phyloP scores from a whole-genome alignment of 2,797 vertebrate genomes.

The Crenuchus spilurus region DNA sequence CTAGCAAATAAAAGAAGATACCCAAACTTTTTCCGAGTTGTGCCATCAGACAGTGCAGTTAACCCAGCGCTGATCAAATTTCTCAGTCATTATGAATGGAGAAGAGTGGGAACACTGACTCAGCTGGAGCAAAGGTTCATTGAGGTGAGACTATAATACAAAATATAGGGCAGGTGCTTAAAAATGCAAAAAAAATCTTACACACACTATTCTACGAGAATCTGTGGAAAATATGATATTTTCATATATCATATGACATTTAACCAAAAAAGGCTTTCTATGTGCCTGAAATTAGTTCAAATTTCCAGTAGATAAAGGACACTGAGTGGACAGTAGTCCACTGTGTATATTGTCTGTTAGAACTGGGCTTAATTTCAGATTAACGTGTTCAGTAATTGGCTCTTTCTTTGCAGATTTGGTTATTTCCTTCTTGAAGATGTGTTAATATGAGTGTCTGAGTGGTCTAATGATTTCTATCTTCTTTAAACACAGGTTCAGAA shows the following conservation, averaged over 20 bases:
- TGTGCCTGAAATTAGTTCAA: no score
- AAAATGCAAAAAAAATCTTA: no score
- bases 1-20: slow-evolving; percentile 87
- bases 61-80: slow-evolving; percentile 86
- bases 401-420: no score
- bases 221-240: no score
- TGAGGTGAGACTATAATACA: slow-evolving; percentile 75
- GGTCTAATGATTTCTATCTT: slow-evolving; percentile 15
- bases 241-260: no score
- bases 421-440: background rate
- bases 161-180: background rate
- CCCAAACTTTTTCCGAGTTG: slow-evolving; percentile 87
- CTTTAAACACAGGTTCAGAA: slow-evolving; percentile 80
- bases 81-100: slow-evolving; percentile 85
- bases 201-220: no score
- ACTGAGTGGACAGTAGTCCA: no score
- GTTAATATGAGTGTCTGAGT: background rate
- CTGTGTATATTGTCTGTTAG: no score
- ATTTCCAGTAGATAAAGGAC: no score
- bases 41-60: slow-evolving; percentile 85
- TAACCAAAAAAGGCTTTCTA: no score
- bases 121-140: slow-evolving; percentile 81
- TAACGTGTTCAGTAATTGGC: no score
- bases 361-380: no score
- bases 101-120: slow-evolving; percentile 84